Evolutionary conservation across 2,888 invertebrate genomes (phyloP), one percentile per base, ranked within the genome.

Genomic region (Spicauda simplicius): DNA sequence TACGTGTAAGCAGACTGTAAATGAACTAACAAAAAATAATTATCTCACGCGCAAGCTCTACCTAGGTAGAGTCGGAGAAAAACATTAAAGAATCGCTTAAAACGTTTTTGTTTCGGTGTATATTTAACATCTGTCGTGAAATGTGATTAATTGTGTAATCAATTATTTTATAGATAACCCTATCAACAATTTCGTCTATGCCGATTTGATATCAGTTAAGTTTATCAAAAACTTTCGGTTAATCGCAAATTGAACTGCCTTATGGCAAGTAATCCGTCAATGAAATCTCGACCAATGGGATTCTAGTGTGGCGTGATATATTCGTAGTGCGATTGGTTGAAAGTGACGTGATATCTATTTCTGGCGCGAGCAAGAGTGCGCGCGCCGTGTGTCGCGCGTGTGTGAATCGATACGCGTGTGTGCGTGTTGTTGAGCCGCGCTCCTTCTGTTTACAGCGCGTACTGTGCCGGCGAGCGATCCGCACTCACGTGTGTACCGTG

Each of bases 381-480:
- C 89, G 87, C 87, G 87, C 83, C 75, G 82, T 72, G 68, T 76
- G 77, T 80, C 59, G 79, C 70, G 70, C 70, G 75, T 71, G 74
- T 72, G 78, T 80, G 75, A 70, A 73, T 74, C 71, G 69, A 71
- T 55, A 66, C 73, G 73, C 84, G 88, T 87, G 88, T 88, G 90
- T 78, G 87, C 85, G 86, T 89, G 90, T 90, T 88, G 88, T 87
- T 81, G 88, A 82, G 86, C 80, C 87, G 85, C 83, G 85, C 76
- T 82, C 82, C 82, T 72, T 93, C 94, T 85, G 94, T 94, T 81
- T 95, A 94, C 86, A 94, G 94, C 78, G 93, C 90, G 92, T 91
- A 82, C 82, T 83, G 83, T 84, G 80, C 94, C 86, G 94, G 93
- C 78, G 88, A 88, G 85, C 96, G 95, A 86, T 96, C 96, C 96